Evolutionary conservation across 2,888 invertebrate species (phyloP), one percentile per base, ranked within the genome.

Genomic region (Ptychoptera contaminata): DNA sequence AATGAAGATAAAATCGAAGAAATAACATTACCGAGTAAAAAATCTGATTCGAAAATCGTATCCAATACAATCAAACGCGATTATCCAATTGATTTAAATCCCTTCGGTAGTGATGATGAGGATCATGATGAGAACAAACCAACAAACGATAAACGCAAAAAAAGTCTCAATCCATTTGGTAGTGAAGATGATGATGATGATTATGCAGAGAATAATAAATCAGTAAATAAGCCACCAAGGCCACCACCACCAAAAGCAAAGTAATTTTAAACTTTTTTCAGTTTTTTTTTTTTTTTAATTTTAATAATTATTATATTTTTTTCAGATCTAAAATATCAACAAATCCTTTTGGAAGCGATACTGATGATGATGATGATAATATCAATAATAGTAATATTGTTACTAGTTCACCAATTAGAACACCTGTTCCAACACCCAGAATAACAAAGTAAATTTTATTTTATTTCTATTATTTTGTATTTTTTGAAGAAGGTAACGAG

Each of bases 21-120:
- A 8, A 7, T 10, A 10, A 23, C 3, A 39, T n/a, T 7, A 12
- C 39, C 8, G 23, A 29, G 16, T 8, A 39, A 39, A 39, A 6
- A 6, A 8, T 8, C 23, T 8, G 14, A 15, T 9, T 9, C 16
- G 23, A 34, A 30, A 23, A 23, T n/a, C n/a, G 12, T 2, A 3
- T 8, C 9, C 12, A 15, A 23, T 14, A 16, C 31, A 31, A 16
- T 11, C 4, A 32, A 32, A 11, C n/a, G 32, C 8, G 14, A 12
- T 55, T 87, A 90, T 67, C 90, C 90, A 1, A 76, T 76, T 50
- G 76, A 82, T 57, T 68, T 88, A 50, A 90, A 91, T 70, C 90
- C 90, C 6, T 91, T 91, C 65, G 78, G 74, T 32, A 80, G 79
- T 52, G 82, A 82, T 45, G 73, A 72, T 23, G 74, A 74, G 37